Evolutionary conservation across 2,113 vertebrate genomes (phyloP).

Genomic region (Octodon degus): DNA sequence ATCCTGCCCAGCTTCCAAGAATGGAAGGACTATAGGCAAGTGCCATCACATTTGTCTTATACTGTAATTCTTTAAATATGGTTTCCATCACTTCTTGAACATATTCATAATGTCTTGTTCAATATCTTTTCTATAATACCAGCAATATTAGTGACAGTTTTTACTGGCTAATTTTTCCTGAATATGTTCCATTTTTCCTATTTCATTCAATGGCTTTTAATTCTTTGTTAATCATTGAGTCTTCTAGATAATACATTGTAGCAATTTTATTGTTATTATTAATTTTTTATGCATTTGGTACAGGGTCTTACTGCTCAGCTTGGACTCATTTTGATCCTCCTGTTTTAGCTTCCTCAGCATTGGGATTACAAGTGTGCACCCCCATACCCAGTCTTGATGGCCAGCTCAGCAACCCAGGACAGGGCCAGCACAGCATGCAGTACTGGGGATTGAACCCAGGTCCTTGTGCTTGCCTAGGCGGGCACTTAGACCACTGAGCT

Average conservation of each 20-base stretch:
- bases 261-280: not conserved
- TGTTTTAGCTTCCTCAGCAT: no score
- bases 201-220: not conserved
- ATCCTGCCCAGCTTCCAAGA: not conserved
- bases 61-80: not conserved
- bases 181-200: not conserved
- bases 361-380: no score
- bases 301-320: no score
- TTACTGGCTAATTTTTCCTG: not conserved
- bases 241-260: not conserved
- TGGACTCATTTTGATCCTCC: no score
- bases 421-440: no score
- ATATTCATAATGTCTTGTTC: not conserved
- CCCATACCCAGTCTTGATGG: no score
- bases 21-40: not conserved
- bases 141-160: not conserved
- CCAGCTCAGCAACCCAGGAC: no score
- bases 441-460: no score
- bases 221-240: not conserved
- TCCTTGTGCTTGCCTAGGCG: no score
- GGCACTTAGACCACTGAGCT: no score
- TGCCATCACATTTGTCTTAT: not conserved
- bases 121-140: not conserved
- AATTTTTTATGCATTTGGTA: no score
- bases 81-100: not conserved